phyloP scores from a whole-genome alignment of 2,797 vertebrate species.

The Manis crassicaudata region DNA sequence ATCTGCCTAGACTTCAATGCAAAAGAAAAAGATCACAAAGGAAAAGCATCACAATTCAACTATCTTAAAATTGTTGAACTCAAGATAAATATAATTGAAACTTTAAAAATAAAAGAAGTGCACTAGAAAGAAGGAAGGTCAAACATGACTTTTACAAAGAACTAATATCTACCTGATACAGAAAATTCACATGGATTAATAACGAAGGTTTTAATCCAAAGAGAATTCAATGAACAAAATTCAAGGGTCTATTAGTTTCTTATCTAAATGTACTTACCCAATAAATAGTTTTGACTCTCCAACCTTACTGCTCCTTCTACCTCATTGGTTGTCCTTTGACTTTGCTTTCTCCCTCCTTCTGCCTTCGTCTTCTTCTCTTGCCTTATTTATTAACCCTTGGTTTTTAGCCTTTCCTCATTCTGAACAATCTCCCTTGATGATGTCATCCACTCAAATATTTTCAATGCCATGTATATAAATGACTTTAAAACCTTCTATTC shows the following conservation, averaged over 20 bases:
- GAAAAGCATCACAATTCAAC: background rate
- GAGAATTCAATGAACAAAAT: background rate
- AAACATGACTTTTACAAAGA: background rate
- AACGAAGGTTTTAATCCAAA: background rate
- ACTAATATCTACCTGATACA: background rate
- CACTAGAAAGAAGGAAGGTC: background rate
- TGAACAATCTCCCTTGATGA: background rate
- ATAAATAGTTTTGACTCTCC: background rate
- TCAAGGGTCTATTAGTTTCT: background rate
- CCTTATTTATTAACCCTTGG: background rate
- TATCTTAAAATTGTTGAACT: background rate
- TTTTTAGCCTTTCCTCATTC: background rate
- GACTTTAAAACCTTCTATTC: background rate
- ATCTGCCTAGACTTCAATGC: background rate
- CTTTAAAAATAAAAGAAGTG: background rate
- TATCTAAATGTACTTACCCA: background rate
- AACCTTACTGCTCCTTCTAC: background rate
- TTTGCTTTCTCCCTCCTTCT: background rate
- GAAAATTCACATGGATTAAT: background rate
- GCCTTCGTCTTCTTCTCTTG: background rate
- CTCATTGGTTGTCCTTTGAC: background rate
- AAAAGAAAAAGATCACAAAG: conserved; percentile 1
- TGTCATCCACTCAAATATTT: background rate
- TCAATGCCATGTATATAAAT: background rate
- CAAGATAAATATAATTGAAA: background rate